phyloP scores from a whole-genome alignment of 2,113 vertebrate genomes.

The Thamnophis sirtalis region DNA sequence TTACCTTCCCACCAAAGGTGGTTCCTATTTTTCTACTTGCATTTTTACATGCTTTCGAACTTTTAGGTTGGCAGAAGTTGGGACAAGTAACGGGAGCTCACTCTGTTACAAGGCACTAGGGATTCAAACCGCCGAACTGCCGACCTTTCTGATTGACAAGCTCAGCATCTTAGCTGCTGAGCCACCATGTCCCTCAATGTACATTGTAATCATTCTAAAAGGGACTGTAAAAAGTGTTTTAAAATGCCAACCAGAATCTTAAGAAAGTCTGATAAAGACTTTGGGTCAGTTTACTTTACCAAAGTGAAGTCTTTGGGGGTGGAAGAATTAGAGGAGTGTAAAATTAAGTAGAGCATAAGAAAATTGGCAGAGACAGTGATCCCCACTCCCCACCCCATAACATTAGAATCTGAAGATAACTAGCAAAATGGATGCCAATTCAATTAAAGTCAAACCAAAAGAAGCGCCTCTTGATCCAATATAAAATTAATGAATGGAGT shows the following conservation, averaged over 20 bases:
- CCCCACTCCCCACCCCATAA: background rate
- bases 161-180: no score
- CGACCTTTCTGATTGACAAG: no score
- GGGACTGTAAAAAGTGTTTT: background rate
- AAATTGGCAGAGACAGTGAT: background rate
- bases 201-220: background rate
- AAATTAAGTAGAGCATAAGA: background rate
- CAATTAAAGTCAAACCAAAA: background rate
- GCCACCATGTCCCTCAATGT: no score
- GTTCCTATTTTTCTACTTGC: no score
- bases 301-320: background rate
- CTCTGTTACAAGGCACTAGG: no score
- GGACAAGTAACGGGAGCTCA: no score
- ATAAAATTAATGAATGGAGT: background rate
- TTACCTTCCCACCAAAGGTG: no score
- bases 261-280: background rate
- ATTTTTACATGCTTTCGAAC: no score
- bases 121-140: no score
- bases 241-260: background rate
- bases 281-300: background rate
- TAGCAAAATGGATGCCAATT: background rate
- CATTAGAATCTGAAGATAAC: background rate
- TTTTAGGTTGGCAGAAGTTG: no score
- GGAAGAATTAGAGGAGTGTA: background rate
- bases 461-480: background rate